These are phyloP conservation scores for Micrasema minimum DNA, from an alignment of 1,140 invertebrate genomes.

Conservation along the genomic window DNA sequence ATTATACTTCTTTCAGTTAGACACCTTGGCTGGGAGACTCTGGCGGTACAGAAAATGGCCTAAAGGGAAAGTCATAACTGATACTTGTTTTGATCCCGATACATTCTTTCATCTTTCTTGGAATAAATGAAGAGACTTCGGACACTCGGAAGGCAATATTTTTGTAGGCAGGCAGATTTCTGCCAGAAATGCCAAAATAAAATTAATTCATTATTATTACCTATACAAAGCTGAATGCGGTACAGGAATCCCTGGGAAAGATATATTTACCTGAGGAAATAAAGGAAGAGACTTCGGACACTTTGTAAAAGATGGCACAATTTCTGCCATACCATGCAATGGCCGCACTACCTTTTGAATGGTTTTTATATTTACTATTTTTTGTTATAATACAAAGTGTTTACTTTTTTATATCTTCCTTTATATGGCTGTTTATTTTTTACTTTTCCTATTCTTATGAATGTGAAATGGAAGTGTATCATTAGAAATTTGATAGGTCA, in stretches of 20 bases:
- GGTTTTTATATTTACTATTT: too few relatives aligned
- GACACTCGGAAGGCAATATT: neutral
- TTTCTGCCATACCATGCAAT: constrained; percentile 40
- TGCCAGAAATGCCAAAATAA: constrained; percentile 11
- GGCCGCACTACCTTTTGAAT: constrained; percentile 29
- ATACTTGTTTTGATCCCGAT: constrained; percentile 85
- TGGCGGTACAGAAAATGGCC: constrained; percentile 80
- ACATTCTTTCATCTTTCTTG: too few relatives aligned
- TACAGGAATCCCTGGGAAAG: too few relatives aligned
- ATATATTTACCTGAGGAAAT: constrained; percentile 40
- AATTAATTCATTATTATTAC: constrained; percentile 44
- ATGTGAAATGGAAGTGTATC: too few relatives aligned
- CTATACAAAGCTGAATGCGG: constrained; percentile 51
- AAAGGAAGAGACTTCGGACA: too few relatives aligned
- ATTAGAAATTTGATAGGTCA: too few relatives aligned
- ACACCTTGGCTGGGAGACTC: constrained; percentile 88
- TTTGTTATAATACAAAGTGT: too few relatives aligned
- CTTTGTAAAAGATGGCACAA: constrained; percentile 48
- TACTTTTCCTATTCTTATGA: too few relatives aligned
- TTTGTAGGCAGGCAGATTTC: constrained; percentile 2
- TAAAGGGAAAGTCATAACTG: constrained; percentile 83
- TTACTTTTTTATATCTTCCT: too few relatives aligned
- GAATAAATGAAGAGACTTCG: neutral
- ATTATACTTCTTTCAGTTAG: too few relatives aligned
- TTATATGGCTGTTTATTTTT: too few relatives aligned